Conservation (phyloP, 2,888 invertebrate genomes). For the Eurois occulta region DNA sequence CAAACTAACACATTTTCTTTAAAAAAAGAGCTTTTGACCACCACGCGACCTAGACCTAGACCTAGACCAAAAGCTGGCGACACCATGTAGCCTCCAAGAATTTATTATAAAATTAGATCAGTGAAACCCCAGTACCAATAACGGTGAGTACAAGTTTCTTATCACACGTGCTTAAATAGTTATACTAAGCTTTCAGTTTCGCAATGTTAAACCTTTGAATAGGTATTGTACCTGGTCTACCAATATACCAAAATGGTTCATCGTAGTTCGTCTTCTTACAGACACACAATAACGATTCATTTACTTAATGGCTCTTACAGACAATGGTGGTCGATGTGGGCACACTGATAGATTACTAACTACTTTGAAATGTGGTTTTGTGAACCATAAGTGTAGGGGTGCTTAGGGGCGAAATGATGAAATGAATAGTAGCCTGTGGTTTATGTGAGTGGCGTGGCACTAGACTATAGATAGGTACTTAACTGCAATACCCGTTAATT, state of each 20-base stretch:
- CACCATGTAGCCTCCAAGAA: too few relatives aligned
- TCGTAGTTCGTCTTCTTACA: constrained; percentile 25
- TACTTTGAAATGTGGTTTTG: constrained; percentile 57
- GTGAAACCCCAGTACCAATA: neutral
- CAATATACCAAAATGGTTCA: neutral
- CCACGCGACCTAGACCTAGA: too few relatives aligned
- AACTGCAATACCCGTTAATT: neutral
- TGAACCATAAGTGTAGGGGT: constrained; percentile 47
- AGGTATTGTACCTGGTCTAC: neutral
- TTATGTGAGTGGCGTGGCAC: constrained; percentile 24
- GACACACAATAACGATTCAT: constrained; percentile 33
- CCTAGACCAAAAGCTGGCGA: too few relatives aligned
- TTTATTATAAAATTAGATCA: neutral
- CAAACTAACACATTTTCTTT: too few relatives aligned
- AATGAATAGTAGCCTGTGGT: constrained; percentile 42
- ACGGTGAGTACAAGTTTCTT: neutral
- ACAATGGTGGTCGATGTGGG: constrained; percentile 48
- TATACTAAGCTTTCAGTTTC: neutral
- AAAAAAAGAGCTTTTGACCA: too few relatives aligned
- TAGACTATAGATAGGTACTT: neutral
- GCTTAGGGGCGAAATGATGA: constrained; percentile 33
- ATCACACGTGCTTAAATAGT: neutral
- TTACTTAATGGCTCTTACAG: constrained; percentile 57
- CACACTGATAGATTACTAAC: constrained; percentile 55
- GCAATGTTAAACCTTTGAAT: neutral